phyloP scores from a whole-genome alignment of 2,888 invertebrate species.

The Torymus aiolomorphi region DNA sequence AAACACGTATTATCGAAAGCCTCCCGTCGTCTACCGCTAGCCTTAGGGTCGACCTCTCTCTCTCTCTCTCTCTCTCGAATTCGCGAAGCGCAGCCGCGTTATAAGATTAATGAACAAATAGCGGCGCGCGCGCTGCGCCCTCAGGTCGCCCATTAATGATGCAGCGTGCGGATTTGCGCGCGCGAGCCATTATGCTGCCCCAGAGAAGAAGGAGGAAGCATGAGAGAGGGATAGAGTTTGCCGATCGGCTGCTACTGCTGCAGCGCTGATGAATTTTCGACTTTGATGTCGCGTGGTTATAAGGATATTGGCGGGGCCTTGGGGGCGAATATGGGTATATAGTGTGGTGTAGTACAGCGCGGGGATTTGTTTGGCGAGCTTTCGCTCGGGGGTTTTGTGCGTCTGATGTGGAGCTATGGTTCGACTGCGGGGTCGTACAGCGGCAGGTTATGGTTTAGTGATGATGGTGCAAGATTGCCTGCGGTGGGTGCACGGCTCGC shows the following conservation, averaged over 20 bases:
- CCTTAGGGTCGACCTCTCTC: too few relatives aligned
- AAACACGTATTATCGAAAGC: conserved; percentile 38
- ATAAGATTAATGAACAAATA: conserved; percentile 74
- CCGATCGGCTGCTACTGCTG: conserved; percentile 6
- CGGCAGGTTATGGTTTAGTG: too few relatives aligned
- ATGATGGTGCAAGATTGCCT: too few relatives aligned
- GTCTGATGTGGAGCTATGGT: too few relatives aligned
- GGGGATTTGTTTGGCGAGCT: too few relatives aligned
- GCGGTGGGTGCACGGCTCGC: too few relatives aligned
- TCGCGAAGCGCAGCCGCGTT: conserved; percentile 58
- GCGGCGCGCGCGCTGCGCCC: conserved; percentile 63
- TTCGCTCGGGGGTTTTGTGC: too few relatives aligned
- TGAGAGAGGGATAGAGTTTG: not conserved
- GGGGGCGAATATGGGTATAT: too few relatives aligned
- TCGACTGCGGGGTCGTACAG: too few relatives aligned
- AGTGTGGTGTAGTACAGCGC: too few relatives aligned
- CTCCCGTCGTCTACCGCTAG: not conserved
- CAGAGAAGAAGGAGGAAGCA: conserved; percentile 17
- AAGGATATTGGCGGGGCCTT: not conserved
- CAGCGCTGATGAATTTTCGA: conserved; percentile 38
- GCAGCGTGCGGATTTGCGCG: conserved; percentile 62
- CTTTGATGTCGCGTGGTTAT: conserved; percentile 11
- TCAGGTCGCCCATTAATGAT: conserved; percentile 63
- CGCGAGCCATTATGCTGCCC: conserved; percentile 64
- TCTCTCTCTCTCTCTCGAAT: too few relatives aligned